A percentile compares a stretch with the other conserved stretches of the same genome.
Conservation (phyloP, 2,797 vertebrate species). For the Nothura maculosa region DNA sequence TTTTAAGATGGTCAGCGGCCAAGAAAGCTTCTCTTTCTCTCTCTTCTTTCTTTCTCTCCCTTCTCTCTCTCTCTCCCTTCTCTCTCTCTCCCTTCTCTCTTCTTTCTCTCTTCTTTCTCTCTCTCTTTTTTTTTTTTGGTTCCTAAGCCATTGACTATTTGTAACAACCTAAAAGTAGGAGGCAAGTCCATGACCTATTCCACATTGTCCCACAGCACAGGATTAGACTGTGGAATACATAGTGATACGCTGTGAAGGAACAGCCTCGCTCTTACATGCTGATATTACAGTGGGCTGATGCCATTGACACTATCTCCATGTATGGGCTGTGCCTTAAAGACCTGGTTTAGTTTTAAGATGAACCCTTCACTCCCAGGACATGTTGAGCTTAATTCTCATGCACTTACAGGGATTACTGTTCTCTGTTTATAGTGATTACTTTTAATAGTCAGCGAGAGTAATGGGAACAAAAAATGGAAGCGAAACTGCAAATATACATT, state of each 20-base stretch:
- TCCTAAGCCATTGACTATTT: not conserved
- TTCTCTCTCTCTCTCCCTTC: no score
- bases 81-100: no score
- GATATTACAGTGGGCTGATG: not conserved
- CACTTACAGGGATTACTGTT: not conserved
- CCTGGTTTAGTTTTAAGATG: not conserved
- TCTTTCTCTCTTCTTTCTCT: no score
- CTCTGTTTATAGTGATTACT: not conserved
- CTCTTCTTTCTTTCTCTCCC: no score
- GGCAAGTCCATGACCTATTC: not conserved
- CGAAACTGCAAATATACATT: not conserved
- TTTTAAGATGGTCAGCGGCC: not conserved
- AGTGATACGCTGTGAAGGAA: not conserved
- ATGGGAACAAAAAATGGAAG: not conserved
- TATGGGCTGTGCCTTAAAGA: not conserved
- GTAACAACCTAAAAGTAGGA: not conserved
- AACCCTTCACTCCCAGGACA: not conserved
- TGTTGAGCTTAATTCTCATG: not conserved
- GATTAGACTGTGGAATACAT: not conserved
- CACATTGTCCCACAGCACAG: not conserved
- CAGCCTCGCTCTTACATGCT: not conserved
- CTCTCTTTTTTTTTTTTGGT: not conserved
- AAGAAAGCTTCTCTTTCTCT: rapidly evolving
- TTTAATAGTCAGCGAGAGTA: not conserved
- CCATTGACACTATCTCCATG: not conserved